A percentile compares a stretch with the other conserved stretches of the same genome.
Conservation (phyloP, 2,888 invertebrate species). For the Malacosoma neustria region DNA sequence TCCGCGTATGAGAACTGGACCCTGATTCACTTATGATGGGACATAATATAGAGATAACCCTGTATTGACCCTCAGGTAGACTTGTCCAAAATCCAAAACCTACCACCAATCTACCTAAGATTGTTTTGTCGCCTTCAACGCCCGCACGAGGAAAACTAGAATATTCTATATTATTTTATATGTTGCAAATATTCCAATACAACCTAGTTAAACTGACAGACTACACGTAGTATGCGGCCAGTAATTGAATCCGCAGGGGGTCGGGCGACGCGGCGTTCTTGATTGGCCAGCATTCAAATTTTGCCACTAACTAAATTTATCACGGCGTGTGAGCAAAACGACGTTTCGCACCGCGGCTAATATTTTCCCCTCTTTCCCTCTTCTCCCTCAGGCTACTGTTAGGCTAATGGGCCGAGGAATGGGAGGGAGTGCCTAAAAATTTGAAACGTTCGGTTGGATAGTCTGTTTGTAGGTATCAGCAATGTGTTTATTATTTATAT, state of each 20-base stretch:
- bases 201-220: too few species aligned
- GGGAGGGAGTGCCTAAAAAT: constrained; percentile 40
- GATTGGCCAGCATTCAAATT: constrained; percentile 72
- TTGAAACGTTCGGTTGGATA: neutral
- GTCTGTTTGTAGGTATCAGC: neutral
- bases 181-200: too few species aligned
- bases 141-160: too few species aligned
- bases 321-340: constrained; percentile 49
- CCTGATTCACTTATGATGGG: too few species aligned
- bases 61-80: too few species aligned
- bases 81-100: too few species aligned
- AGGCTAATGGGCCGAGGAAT: constrained; percentile 51
- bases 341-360: constrained; percentile 59
- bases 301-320: constrained; percentile 52
- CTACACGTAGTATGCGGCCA: neutral
- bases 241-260: neutral
- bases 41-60: too few species aligned
- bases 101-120: too few species aligned
- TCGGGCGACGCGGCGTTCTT: constrained; percentile 14
- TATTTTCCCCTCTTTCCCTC: constrained; percentile 55
- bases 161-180: too few species aligned
- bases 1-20: too few species aligned
- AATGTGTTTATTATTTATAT: neutral
- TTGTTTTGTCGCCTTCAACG: too few species aligned
- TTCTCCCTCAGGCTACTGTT: constrained; percentile 38